Evolutionary conservation across 2,888 invertebrate species (phyloP).

Genomic region (Nudaria mundana): DNA sequence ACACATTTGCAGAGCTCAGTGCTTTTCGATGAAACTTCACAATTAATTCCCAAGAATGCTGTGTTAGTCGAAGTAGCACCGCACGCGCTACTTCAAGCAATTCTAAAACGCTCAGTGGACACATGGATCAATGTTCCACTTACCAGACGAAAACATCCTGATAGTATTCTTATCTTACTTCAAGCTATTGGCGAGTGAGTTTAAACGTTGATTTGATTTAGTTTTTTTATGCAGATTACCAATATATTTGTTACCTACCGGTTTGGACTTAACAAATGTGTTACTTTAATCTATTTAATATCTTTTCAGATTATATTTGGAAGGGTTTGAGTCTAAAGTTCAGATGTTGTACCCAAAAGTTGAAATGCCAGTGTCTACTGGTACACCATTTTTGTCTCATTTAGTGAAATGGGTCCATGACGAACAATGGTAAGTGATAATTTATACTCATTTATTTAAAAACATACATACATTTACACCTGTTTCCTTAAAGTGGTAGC

Average conservation of each 20-base stretch:
- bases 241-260: too few relatives aligned
- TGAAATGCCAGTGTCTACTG: slow-evolving; percentile 89
- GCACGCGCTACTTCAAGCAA: slow-evolving; percentile 91
- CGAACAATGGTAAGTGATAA: slow-evolving; percentile 78
- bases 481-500: too few relatives aligned
- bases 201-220: slow-evolving; percentile 7
- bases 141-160: too few relatives aligned
- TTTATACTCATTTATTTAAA: too few relatives aligned
- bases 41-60: slow-evolving; percentile 83
- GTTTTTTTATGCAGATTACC: too few relatives aligned
- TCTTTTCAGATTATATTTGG: slow-evolving; percentile 85
- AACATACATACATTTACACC: too few relatives aligned
- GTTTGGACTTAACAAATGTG: too few relatives aligned
- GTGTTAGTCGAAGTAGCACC: slow-evolving; percentile 92
- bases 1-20: slow-evolving; percentile 10
- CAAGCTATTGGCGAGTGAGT: slow-evolving; percentile 73
- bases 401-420: slow-evolving; percentile 91
- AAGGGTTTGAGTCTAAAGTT: slow-evolving; percentile 86
- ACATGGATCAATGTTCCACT: slow-evolving; percentile 58
- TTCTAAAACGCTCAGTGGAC: slow-evolving; percentile 86
- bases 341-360: slow-evolving; percentile 86
- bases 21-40: slow-evolving; percentile 14
- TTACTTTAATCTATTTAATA: too few relatives aligned
- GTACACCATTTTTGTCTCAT: slow-evolving; percentile 90
- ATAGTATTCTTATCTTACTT: slow-evolving; percentile 66